These are phyloP conservation scores for Umimayanthus kanabou DNA, from an alignment of 92 coral and sea anemone species.

Conservation along the genomic window DNA sequence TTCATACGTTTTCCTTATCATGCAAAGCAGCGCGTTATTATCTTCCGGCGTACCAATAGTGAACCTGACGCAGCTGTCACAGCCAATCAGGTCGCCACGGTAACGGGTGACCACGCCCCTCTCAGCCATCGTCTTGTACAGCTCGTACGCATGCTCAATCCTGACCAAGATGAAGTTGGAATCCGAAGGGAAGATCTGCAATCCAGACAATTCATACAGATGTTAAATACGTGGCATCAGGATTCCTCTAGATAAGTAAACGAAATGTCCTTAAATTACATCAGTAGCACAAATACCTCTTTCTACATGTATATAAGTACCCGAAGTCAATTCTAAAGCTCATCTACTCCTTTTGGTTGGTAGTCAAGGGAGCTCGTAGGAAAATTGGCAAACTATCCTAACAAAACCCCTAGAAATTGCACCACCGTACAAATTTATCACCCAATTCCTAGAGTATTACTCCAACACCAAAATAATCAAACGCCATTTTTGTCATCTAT, in stretches of 20 bases:
- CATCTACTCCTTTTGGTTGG: too few relatives aligned
- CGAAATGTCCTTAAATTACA: too few relatives aligned
- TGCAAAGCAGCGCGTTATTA: conserved; percentile 22
- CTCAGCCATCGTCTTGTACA: conserved; percentile 55
- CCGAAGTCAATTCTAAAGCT: too few relatives aligned
- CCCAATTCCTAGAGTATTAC: too few relatives aligned
- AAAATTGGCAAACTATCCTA: too few relatives aligned
- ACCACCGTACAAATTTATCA: too few relatives aligned
- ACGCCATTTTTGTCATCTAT: too few relatives aligned
- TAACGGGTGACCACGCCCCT: conserved; percentile 56
- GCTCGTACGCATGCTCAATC: conserved; percentile 53
- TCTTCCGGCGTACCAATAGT: conserved; percentile 50
- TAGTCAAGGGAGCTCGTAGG: too few relatives aligned
- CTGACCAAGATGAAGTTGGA: conserved; percentile 43
- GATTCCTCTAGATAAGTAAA: background rate
- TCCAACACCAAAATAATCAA: too few relatives aligned
- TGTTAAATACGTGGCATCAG: background rate
- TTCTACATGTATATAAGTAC: too few relatives aligned
- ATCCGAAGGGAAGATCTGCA: conserved; percentile 56
- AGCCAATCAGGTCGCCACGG: conserved; percentile 46
- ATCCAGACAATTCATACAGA: background rate
- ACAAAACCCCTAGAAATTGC: too few relatives aligned
- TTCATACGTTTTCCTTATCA: conserved; percentile 33
- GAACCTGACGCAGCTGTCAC: conserved; percentile 50
- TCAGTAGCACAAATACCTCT: too few relatives aligned